Base-by-base conservation (phyloP, 2,113 vertebrate genomes). In the Myxocyprinus asiaticus region DNA sequence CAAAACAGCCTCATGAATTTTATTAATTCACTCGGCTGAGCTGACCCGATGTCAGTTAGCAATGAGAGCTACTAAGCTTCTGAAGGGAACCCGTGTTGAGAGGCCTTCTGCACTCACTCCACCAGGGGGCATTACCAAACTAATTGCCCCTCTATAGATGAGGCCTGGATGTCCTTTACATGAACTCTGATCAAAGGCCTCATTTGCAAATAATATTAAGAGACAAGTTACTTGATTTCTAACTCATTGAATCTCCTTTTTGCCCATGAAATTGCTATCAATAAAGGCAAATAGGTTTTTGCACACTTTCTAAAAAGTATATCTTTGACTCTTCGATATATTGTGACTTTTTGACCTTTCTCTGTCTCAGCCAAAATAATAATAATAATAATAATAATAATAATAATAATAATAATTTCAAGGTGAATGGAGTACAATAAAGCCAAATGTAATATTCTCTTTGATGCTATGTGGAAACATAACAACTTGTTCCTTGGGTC, bases 121-220 rank as follows among this genome's bases (percentile, higher is more conserved):
- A 79, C 72, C 66, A 78, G 82, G 79, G 63, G 70, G 76, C 67
- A 64, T 74, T 79, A 48, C 42, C 70, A 55, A 50, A 76, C 22
- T 63, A 33, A 59, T 66, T 61, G 50, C 64, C 79, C 69, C 65
- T 76, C 75, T 78, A 15, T 67, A 66, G 65, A 44, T 8, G 59
- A 68, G 69, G 76, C 51, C 67, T 67, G 15, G 15, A 67, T 81
- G 83, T 84, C 83, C 76, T 84, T 56, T 76, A 11, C 72, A 48
- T 81, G 83, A 84, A 84, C 83, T 67, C 71, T 33, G 83, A 81
- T 79, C 53, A 64, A 76, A 79, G 51, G 66, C 45, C 14, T 66
- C 6, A 53, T 51, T 17, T 76, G 71, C 53, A 71, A 11, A 42
- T 66, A 12, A 59, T 71, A 71, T 68, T 81, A 82, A 84, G 71